phyloP scores from a whole-genome alignment of 2,797 vertebrate species.

The Amazona ochrocephala region DNA sequence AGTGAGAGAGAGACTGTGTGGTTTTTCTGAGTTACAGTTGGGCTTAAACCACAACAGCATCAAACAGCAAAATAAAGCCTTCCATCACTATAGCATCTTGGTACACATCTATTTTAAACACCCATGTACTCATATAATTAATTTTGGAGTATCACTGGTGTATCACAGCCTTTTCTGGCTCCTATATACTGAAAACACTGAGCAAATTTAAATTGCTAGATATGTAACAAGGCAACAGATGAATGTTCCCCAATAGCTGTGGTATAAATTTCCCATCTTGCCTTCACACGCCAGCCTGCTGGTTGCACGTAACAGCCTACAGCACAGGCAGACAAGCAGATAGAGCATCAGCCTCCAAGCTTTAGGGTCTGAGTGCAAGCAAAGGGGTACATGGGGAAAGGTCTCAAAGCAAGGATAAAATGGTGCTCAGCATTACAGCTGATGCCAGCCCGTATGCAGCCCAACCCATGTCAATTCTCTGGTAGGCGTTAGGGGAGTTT shows the following conservation, averaged over 20 bases:
- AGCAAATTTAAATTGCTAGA: neutral
- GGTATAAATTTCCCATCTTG: neutral
- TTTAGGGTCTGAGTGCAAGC: neutral
- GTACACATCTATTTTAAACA: neutral
- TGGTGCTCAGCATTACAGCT: accelerated
- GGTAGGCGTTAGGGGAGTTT: neutral
- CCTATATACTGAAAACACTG: neutral
- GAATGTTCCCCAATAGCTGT: neutral
- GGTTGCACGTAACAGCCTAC: neutral
- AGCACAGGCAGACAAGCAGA: neutral
- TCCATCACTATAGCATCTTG: neutral
- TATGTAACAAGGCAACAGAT: neutral
- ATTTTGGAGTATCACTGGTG: neutral
- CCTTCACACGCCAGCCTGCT: neutral
- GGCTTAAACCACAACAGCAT: neutral
- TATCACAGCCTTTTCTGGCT: neutral
- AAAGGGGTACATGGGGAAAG: neutral
- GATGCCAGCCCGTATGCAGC: accelerated
- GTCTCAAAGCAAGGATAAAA: neutral
- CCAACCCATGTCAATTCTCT: neutral
- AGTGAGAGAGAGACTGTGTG: no score
- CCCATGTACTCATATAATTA: neutral
- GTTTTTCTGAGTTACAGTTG: no score
- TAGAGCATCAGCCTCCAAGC: neutral
- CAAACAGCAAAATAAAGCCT: neutral